Percentiles rank a stretch among this genome's conserved stretches.
Conservation (phyloP, 2,797 vertebrate genomes). For the Premnoplex brunnescens region DNA sequence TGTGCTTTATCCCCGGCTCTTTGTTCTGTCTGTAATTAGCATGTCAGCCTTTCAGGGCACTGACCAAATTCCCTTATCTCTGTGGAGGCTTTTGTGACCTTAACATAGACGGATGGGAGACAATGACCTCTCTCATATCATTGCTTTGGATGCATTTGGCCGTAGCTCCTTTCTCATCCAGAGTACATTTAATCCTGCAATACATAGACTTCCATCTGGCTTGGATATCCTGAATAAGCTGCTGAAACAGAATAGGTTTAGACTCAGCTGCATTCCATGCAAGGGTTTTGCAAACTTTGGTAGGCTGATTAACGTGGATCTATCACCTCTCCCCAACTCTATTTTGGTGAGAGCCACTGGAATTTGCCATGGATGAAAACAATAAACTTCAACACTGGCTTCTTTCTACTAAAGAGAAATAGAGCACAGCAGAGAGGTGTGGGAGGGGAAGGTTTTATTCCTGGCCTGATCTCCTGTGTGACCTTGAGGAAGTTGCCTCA, state of each 20-base stretch:
- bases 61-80: conserved; percentile 13
- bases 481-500: background rate
- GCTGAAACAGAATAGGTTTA: background rate
- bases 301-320: background rate
- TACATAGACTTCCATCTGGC: background rate
- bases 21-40: conserved; percentile 22
- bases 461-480: background rate
- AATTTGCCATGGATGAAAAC: background rate
- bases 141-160: background rate
- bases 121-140: conserved; percentile 3
- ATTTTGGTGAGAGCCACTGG: background rate
- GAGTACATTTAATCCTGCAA: background rate
- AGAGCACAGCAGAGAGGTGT: background rate
- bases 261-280: background rate
- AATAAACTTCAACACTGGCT: background rate
- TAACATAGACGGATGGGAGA: background rate
- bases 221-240: conserved; percentile 5
- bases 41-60: conserved; percentile 10
- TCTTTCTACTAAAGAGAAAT: background rate
- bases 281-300: background rate
- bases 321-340: background rate
- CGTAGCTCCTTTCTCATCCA: background rate
- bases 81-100: background rate
- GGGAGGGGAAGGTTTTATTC: conserved; percentile 14
- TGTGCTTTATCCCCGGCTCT: background rate